Evolutionary conservation across 2,888 invertebrate genomes (phyloP), one percentile per base, ranked within the genome.

Genomic region (Seira ritae): DNA sequence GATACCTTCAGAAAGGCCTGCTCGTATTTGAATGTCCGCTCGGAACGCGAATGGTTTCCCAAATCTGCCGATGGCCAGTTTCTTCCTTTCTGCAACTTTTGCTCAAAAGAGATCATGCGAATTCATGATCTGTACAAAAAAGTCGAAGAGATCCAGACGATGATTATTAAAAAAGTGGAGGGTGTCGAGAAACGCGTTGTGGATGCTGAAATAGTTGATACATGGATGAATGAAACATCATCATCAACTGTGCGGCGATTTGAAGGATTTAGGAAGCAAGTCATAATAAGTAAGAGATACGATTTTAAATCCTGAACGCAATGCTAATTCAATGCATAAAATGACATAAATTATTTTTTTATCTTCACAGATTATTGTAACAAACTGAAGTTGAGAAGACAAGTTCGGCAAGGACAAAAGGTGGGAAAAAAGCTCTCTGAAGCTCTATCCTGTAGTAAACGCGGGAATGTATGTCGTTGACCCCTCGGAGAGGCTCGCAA

Each of bases 301-400:
- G n/a, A n/a, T n/a, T n/a, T n/a, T n/a, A n/a, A n/a, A n/a, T n/a
- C n/a, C n/a, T n/a, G n/a, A n/a, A n/a, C n/a, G n/a, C n/a, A n/a
- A n/a, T n/a, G n/a, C n/a, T n/a, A n/a, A n/a, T n/a, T n/a, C n/a
- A n/a, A n/a, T n/a, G n/a, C n/a, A n/a, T n/a, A n/a, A n/a, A n/a
- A n/a, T n/a, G n/a, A n/a, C n/a, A n/a, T n/a, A n/a, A n/a, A n/a
- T n/a, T n/a, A n/a, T n/a, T n/a, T n/a, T n/a, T n/a, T n/a, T n/a
- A n/a, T n/a, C n/a, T n/a, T n/a, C n/a, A n/a, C 19, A 81, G 81
- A 81, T 67, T 81, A 81, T n/a, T 50, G 67, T 0, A 81, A 81
- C 24, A 81, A 81, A 37, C 71, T 81, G 0, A 69, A 71, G 42
- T 50, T 81, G 31, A 42, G 81, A 55, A 62, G 81, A 71, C 75